Base-by-base conservation (phyloP, 2,113 vertebrate genomes). In the human region DNA sequence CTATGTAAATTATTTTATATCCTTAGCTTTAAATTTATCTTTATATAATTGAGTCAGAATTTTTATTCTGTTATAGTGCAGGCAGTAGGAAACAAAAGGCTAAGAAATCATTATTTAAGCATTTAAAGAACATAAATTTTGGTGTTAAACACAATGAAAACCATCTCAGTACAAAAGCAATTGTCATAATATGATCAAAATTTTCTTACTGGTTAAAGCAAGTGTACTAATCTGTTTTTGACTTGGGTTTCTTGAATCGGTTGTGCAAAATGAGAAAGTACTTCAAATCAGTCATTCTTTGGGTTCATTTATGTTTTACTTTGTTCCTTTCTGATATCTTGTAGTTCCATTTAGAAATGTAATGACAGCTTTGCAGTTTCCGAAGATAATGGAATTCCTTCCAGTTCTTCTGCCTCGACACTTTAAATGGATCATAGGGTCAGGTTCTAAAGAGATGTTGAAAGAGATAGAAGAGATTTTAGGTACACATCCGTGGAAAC, bases 391-490 rank as follows among this genome's bases (percentile, higher is more conserved):
- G 98, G 98, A 99, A 89, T 99, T 98, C 96, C 84, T 99, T 88
- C 99, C 98, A 0, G 0, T 84, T 93, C 99, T 99, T 97, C 96
- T 99, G 90, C 99, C 99, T 4, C 94, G 97, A 23, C 97, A 98
- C 95, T 98, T 99, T 80, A 98, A 89, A 95, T 68, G 0, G 72
- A 97, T 99, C 27, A 38, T 99, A 48, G 81, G 0, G 35, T 64
- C 79, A n/a, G 17, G 16, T 94, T 93, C 95, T 78, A 55, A 78
- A 2, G 1, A 30, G 11, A 32, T 96, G 13, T 70, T 98, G 61
- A 50, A 43, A 90, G 43, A 83, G 25, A 82, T 99, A 96, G 96
- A 99, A 93, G 70, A 94, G 14, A 98, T 98, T 75, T 97, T 99
- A 92, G 70, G 90, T 61, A 91, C 97, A 5, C 91, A 98, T 11